Conservation (phyloP, 2,797 vertebrate genomes). For the Sebastes matsubarae region DNA sequence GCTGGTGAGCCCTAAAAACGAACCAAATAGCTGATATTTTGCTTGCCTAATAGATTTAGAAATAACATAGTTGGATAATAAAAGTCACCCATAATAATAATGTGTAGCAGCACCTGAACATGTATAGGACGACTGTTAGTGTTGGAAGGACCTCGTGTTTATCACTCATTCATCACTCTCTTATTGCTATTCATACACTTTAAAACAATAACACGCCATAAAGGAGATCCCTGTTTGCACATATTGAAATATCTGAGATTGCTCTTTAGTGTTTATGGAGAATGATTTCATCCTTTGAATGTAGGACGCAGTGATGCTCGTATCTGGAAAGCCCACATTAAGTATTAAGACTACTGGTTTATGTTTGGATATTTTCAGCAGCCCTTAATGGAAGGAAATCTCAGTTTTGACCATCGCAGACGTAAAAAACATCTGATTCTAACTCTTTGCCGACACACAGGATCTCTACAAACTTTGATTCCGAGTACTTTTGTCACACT, state of each 20-base stretch:
- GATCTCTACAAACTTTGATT: background rate
- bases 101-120: conserved; percentile 67
- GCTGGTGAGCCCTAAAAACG: background rate
- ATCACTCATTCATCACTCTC: conserved; percentile 8
- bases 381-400: background rate
- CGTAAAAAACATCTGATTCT: background rate
- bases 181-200: conserved; percentile 22
- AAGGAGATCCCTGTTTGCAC: conserved; percentile 59
- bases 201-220: background rate
- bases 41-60: conserved; percentile 48
- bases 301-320: conserved; percentile 31
- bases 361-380: conserved; percentile 1
- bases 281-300: conserved; percentile 55
- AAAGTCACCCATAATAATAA: conserved; percentile 21
- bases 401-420: background rate
- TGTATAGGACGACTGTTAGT: conserved; percentile 67
- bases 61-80: conserved; percentile 8
- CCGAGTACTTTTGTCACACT: background rate
- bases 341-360: conserved; percentile 1
- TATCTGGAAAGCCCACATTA: background rate
- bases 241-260: conserved; percentile 8
- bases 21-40: conserved; percentile 40
- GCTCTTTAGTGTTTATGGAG: background rate
- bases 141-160: conserved; percentile 45
- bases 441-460: conserved; percentile 9